Percentiles rank a stretch among this genome's conserved stretches.
These are phyloP conservation scores for Hirtodrosophila histrioides DNA, from an alignment of 2,888 invertebrate genomes.

Conservation along the genomic window DNA sequence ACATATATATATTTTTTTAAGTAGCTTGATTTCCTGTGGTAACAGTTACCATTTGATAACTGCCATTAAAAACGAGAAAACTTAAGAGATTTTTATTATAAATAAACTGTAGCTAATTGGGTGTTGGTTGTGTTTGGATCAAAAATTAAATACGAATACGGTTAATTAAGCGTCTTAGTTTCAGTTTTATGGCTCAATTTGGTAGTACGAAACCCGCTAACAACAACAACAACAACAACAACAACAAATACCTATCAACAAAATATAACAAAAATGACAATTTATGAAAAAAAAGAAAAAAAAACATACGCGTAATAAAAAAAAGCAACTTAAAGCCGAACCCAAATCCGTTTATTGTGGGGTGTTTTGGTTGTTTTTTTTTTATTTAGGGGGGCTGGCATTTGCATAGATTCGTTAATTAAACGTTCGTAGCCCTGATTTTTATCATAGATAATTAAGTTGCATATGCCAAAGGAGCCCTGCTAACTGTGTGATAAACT, in stretches of 20 bases:
- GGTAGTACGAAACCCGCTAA: slow-evolving; percentile 44
- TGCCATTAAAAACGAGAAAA: slow-evolving; percentile 61
- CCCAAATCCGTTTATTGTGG: slow-evolving; percentile 32
- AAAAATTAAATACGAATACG: slow-evolving; percentile 54
- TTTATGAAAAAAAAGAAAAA: slow-evolving; percentile 67
- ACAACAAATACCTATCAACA: slow-evolving; percentile 21
- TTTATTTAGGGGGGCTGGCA: slow-evolving; percentile 20
- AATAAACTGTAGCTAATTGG: slow-evolving; percentile 71
- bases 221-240: slow-evolving; percentile 25
- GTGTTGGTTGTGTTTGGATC: slow-evolving; percentile 51
- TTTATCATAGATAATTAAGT: slow-evolving; percentile 70
- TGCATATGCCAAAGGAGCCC: slow-evolving; percentile 57
- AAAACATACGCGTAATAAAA: slow-evolving; percentile 56
- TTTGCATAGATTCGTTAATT: slow-evolving; percentile 78
- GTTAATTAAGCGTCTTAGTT: slow-evolving; percentile 69
- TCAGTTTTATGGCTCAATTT: slow-evolving; percentile 70
- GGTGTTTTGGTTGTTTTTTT: slow-evolving; percentile 15
- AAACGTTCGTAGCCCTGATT: slow-evolving; percentile 52
- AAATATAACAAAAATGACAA: slow-evolving; percentile 68
- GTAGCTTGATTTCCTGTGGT: slow-evolving; percentile 48
- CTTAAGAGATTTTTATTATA: slow-evolving; percentile 57
- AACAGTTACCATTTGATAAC: slow-evolving; percentile 70
- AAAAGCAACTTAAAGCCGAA: slow-evolving; percentile 30
- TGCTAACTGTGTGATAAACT: slow-evolving; percentile 56
- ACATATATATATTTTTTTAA: slow-evolving; percentile 44